These are phyloP conservation scores for Taenioides sp. DNA, from an alignment of 2,797 vertebrate genomes.

Conservation along the genomic window DNA sequence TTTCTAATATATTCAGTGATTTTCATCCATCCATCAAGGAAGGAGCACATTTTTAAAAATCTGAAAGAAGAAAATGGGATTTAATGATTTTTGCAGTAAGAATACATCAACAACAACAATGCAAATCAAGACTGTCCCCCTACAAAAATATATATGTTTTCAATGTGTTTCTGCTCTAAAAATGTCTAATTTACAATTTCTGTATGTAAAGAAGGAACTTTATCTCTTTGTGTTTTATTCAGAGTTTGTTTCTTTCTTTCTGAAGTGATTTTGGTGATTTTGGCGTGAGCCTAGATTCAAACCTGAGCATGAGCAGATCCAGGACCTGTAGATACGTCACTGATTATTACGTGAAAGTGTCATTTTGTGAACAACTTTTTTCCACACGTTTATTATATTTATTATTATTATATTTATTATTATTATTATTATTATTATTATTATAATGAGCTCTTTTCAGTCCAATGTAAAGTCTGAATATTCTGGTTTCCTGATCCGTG, in stretches of 20 bases:
- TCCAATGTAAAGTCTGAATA: constrained; percentile 64
- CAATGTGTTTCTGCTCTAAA: constrained; percentile 58
- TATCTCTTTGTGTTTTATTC: constrained; percentile 70
- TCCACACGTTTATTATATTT: constrained; percentile 44
- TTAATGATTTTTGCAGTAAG: background rate
- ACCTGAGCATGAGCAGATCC: constrained; percentile 78
- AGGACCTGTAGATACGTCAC: constrained; percentile 73
- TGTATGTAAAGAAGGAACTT: constrained; percentile 55
- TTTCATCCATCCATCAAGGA: constrained; percentile 19
- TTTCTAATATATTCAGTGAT: constrained; percentile 33
- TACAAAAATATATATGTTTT: constrained; percentile 56
- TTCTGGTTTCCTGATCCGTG: constrained; percentile 49
- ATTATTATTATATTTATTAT: too few relatives aligned
- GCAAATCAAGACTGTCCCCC: constrained; percentile 35
- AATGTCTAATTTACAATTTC: constrained; percentile 55
- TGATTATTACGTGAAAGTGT: constrained; percentile 74
- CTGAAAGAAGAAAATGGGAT: background rate
- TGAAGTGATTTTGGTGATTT: constrained; percentile 70
- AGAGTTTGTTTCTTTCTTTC: constrained; percentile 71
- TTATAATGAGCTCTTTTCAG: constrained; percentile 10
- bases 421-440: too few relatives aligned
- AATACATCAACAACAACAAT: background rate
- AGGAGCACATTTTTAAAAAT: constrained; percentile 7
- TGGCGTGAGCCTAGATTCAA: constrained; percentile 70
- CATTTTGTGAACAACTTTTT: constrained; percentile 73